Evolutionary conservation across 2,113 vertebrate species (phyloP).

Genomic region (Serinus canaria): DNA sequence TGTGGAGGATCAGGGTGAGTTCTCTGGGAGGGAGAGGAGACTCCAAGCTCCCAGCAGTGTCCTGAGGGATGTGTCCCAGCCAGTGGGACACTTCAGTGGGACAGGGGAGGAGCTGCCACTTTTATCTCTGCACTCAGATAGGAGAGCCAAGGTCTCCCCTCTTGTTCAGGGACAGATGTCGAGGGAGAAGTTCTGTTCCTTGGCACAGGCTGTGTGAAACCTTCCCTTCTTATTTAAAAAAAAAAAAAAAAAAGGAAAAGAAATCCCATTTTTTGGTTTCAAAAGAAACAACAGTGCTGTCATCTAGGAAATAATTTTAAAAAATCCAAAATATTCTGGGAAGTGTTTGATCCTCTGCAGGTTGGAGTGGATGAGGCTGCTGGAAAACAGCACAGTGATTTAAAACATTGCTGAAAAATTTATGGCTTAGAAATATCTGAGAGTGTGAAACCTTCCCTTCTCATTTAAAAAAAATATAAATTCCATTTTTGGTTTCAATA

Average conservation of each 20-base stretch:
- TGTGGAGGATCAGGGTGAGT: fast-evolving
- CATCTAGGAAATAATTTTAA: neutral
- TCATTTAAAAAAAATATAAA: too few relatives aligned
- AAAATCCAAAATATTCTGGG: neutral
- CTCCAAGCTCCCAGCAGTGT: neutral
- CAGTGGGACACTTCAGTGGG: neutral
- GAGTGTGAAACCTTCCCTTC: neutral
- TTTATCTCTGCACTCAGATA: constrained; percentile 30
- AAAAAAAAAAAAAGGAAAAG: too few relatives aligned
- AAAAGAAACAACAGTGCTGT: neutral
- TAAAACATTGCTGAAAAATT: too few relatives aligned
- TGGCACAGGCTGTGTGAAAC: neutral
- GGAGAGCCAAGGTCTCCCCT: constrained; percentile 27
- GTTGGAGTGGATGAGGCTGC: too few relatives aligned
- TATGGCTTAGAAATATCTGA: too few relatives aligned
- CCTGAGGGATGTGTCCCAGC: neutral
- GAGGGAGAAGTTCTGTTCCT: constrained; percentile 2
- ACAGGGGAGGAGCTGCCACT: neutral
- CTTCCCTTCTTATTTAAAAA: neutral
- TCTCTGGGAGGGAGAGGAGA: neutral
- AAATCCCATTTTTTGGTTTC: neutral
- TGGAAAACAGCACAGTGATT: too few relatives aligned
- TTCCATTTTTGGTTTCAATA: neutral
- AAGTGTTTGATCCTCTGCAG: too few relatives aligned
- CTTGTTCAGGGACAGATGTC: constrained; percentile 39